A percentile compares a stretch with the other conserved stretches of the same genome.
phyloP scores from a whole-genome alignment of 2,797 vertebrate genomes.

The Philypnodon macrostomus region DNA sequence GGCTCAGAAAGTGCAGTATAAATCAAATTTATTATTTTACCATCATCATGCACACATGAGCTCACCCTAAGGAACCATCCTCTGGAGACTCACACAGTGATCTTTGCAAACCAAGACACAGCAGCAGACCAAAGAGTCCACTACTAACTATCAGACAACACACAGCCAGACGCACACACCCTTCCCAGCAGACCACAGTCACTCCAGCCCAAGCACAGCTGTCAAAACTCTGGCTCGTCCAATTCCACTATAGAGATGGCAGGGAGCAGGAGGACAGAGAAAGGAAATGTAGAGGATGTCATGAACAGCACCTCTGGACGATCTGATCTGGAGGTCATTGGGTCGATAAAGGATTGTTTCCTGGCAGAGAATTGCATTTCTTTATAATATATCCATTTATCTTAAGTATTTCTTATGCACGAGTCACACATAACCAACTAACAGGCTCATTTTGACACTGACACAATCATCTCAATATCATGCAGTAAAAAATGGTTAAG shows the following conservation, averaged over 20 bases:
- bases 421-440: too few species aligned
- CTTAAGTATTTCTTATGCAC: too few species aligned
- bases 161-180: conserved; percentile 72
- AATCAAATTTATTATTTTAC: conserved; percentile 47
- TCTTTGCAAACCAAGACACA: conserved; percentile 51
- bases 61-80: conserved; percentile 28
- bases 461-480: too few species aligned
- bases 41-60: conserved; percentile 22
- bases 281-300: conserved; percentile 32
- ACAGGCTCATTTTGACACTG: too few species aligned
- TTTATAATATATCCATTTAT: too few species aligned
- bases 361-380: too few species aligned
- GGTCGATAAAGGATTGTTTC: too few species aligned
- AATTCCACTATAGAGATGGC: conserved; percentile 68
- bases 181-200: conserved; percentile 76
- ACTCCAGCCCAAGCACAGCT: conserved; percentile 78
- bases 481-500: too few species aligned
- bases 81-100: conserved; percentile 23
- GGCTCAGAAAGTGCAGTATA: conserved; percentile 31
- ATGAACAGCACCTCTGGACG: conserved; percentile 48
- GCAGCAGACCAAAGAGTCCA: conserved; percentile 46
- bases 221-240: conserved; percentile 79
- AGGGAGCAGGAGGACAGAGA: conserved; percentile 47
- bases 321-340: conserved; percentile 27
- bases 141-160: conserved; percentile 53